Evolutionary conservation across 1,140 invertebrate genomes (phyloP).

Genomic region (Hetaerina americana): DNA sequence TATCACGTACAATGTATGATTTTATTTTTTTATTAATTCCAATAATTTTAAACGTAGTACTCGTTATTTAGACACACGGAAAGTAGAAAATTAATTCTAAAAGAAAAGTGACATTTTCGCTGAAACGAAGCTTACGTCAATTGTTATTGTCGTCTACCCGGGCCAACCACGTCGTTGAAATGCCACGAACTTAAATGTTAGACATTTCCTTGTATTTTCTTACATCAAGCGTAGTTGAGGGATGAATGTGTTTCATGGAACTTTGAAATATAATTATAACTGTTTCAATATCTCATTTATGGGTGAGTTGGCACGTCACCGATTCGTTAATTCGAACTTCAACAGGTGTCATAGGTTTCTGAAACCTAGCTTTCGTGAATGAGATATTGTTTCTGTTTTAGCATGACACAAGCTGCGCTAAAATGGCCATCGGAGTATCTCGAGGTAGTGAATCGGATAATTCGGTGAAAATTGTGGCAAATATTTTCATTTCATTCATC

Average conservation of each 20-base stretch:
- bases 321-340: neutral
- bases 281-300: neutral
- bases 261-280: neutral
- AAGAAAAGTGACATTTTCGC: too few species aligned
- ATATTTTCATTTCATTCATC: constrained; percentile 35
- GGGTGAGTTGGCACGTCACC: neutral
- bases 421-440: neutral
- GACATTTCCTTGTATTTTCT: too few species aligned
- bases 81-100: too few species aligned
- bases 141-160: too few species aligned
- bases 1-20: too few species aligned
- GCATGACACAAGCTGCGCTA: neutral
- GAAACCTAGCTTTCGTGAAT: neutral
- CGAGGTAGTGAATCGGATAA: constrained; percentile 16
- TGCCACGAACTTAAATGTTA: too few species aligned
- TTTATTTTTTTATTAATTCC: too few species aligned
- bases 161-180: too few species aligned
- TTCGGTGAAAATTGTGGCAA: constrained; percentile 30
- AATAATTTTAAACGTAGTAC: too few species aligned
- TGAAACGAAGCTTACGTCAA: too few species aligned
- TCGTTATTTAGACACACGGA: too few species aligned
- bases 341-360: neutral
- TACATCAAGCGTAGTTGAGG: too few species aligned
- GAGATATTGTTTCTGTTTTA: neutral
- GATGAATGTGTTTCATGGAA: neutral